phyloP scores from a whole-genome alignment of 2,113 vertebrate genomes.

The Bos taurus region DNA sequence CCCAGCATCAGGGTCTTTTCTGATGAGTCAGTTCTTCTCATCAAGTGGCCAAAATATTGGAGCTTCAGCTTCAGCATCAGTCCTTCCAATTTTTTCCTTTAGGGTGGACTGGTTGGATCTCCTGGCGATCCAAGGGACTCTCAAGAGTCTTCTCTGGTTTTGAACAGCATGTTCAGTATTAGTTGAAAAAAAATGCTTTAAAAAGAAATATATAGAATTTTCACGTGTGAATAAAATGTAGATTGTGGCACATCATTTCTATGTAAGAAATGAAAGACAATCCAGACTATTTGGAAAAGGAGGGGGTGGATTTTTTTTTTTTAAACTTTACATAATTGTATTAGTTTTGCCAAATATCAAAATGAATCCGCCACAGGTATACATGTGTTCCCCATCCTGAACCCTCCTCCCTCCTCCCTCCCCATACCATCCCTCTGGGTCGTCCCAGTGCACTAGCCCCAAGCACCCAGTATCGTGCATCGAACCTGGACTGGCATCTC shows the following conservation, averaged over 20 bases:
- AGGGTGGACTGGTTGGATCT: not conserved
- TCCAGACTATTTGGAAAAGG: not conserved
- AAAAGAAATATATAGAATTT: not conserved
- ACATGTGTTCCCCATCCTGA: too few relatives aligned
- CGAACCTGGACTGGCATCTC: too few relatives aligned
- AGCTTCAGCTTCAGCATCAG: not conserved
- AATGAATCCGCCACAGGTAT: too few relatives aligned
- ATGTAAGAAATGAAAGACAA: not conserved
- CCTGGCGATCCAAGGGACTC: not conserved
- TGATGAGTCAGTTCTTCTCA: not conserved
- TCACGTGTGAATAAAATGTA: not conserved
- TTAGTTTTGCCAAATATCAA: too few relatives aligned
- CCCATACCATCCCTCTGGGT: too few relatives aligned
- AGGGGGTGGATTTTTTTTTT: not conserved
- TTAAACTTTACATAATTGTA: too few relatives aligned
- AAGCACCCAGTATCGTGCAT: too few relatives aligned
- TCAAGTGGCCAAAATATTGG: not conserved
- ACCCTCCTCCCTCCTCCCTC: too few relatives aligned
- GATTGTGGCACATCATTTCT: not conserved
- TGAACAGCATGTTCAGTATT: not conserved
- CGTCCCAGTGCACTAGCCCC: too few relatives aligned
- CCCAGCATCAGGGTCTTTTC: not conserved
- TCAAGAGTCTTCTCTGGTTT: not conserved
- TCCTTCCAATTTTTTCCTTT: not conserved
- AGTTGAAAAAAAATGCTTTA: not conserved